phyloP scores from a whole-genome alignment of 2,888 invertebrate species.

The Heliconius ismenius region DNA sequence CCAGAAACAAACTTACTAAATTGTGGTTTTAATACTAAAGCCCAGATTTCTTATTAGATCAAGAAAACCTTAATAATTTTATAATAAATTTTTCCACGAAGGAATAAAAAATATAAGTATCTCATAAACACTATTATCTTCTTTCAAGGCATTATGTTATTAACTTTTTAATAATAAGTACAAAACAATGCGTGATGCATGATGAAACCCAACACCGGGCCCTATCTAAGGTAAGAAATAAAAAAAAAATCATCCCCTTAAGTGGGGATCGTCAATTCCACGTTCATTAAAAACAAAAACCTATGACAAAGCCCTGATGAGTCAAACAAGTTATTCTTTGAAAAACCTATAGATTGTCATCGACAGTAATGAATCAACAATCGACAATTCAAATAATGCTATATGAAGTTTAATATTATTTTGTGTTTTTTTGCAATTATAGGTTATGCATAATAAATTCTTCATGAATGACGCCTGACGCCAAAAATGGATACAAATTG shows the following conservation, averaged over 20 bases:
- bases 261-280: not conserved
- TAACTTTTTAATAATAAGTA: not conserved
- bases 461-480: not conserved
- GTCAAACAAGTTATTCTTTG: constrained; percentile 11
- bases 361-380: constrained; percentile 1
- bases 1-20: no score
- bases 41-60: no score
- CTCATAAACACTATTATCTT: not conserved
- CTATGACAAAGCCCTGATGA: constrained; percentile 11
- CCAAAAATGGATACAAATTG: not conserved
- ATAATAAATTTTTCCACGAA: no score
- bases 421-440: not conserved
- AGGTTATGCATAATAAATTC: not conserved
- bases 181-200: not conserved
- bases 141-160: not conserved
- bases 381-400: constrained; percentile 9
- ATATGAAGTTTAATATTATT: not conserved
- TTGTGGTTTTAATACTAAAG: no score
- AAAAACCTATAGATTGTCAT: constrained; percentile 17
- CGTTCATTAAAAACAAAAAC: constrained; percentile 4
- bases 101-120: no score
- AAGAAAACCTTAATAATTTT: no score
- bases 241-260: not conserved
- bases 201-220: not conserved
- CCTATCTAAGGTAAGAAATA: not conserved